Evolutionary conservation across 2,888 invertebrate genomes (phyloP), one percentile per base, ranked within the genome.

Genomic region (Morinoia aosen): DNA sequence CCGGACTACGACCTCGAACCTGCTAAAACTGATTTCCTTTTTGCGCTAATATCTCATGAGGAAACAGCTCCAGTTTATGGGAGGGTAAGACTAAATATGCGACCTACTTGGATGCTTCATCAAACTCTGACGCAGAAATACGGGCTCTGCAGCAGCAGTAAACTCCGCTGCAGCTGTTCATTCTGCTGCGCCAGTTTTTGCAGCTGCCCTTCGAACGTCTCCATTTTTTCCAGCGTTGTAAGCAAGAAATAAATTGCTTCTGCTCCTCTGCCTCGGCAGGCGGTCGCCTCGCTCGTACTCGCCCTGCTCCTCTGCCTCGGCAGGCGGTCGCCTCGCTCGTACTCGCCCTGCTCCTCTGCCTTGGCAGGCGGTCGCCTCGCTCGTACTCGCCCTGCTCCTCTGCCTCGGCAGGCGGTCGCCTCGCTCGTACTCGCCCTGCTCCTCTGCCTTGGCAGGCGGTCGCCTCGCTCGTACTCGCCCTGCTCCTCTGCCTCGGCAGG

Each of bases 131-230:
- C 76, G 19, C 76, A 76, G 76, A 76, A 76, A 76, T 76, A 76
- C 25, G 33, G 76, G 76, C 33, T 76, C 76, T 76, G 76, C 76
- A 76, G 76, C 76, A 76, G 76, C 76, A 76, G 33, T 76, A 76
- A 76, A 76, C 76, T 76, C 76, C 76, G 25, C 76, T 76, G 76
- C 76, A 76, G 76, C 76, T 76, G 76, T 33, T 76, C 76, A 76
- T 76, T 76, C 25, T 76, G 76, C 33, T 25, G 76, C 76, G 76
- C 76, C 25, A 2, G 76, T 76, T 76, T 76, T 76, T 76, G 76
- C 76, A 76, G 76, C 76, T 76, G 76, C 25, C 33, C 76, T 76
- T 76, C 76, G 76, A 19, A 33, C 33, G 76, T 76, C 76, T 33
- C 61, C 61, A 61, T 76, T 76, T 76, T 76, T 76, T 76, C 33